A percentile compares a stretch with the other conserved stretches of the same genome.
Conservation (phyloP, 2,113 vertebrate species). For the Pogonocichla stellata region DNA sequence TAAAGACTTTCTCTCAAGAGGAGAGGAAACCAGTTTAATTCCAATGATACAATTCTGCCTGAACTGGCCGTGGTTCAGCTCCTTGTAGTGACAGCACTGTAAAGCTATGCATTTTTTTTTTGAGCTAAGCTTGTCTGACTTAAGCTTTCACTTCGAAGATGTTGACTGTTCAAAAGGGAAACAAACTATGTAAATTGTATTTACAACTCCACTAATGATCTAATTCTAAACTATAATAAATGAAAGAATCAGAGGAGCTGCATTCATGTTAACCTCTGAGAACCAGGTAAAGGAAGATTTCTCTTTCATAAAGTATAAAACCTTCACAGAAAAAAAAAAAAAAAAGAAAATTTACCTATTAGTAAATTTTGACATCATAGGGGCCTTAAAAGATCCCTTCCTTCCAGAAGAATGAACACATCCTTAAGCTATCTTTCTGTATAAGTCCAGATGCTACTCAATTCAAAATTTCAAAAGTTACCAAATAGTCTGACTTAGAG, state of each 20-base stretch:
- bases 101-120: conserved; percentile 39
- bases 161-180: neutral
- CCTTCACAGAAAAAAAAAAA: neutral
- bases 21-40: conserved; percentile 69
- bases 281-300: neutral
- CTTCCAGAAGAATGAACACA: neutral
- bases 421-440: neutral
- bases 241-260: neutral
- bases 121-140: neutral
- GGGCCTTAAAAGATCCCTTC: neutral
- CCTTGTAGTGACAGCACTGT: conserved; percentile 60
- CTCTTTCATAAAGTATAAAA: neutral
- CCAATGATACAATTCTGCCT: conserved; percentile 64
- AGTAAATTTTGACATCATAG: neutral
- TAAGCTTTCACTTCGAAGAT: conserved; percentile 3
- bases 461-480: neutral
- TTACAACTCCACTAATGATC: neutral
- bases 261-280: neutral
- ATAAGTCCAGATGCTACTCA: neutral
- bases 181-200: neutral
- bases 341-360: neutral
- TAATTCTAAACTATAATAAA: neutral
- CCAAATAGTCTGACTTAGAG: neutral
- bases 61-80: conserved; percentile 52
- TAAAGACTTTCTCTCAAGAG: conserved; percentile 55